Base-by-base conservation (phyloP, 2,797 vertebrate genomes). In the Enteromius afrohamiltoni region DNA sequence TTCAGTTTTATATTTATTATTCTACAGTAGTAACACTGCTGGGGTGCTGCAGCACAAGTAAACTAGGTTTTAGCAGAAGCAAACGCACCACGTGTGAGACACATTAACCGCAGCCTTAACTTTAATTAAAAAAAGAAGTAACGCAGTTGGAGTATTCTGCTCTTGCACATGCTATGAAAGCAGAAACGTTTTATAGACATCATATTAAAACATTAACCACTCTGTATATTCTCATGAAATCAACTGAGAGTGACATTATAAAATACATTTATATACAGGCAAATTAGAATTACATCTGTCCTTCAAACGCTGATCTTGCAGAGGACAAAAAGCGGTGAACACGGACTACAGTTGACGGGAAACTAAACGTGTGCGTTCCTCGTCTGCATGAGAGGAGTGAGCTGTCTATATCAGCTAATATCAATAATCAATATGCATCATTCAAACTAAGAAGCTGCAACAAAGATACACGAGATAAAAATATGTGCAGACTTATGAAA, bases 181-280 rank as follows among this genome's bases (percentile, higher is more conserved):
- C 17, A 19, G 31, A 74, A 80, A 16, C 26, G 49, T 78, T 81
- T 71, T 65, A 74, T 60, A 42, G 42, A 47, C 17, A n/a, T 42
- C 75, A 40, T 60, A 60, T 29, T 88, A 90, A 90, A 92, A 51
- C 84, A 19, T 85, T 85, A 81, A 89, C 77, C 83, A 17, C 60
- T 71, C 86, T 82, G 51, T 79, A 89, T 86, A 77, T 85, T 86
- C 67, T 3, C 45, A 6, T 80, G 82, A 77, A 90, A 87, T 85
- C 70, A 88, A 83, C 77, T 79, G 80, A 85, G 65, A 19, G 77
- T 88, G 85, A 82, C 86, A 85, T 91, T 74, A 86, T 83, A 87
- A 91, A 90, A 70, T 49, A 60, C 5, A 26, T 42, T 31, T 62
- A 34, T 64, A 83, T 29, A 64, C 17, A 45, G 58, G 83, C 82